Percentiles rank a stretch among this genome's conserved stretches.
phyloP scores from a whole-genome alignment of 2,797 vertebrate species.

The Nyctalus aviator region DNA sequence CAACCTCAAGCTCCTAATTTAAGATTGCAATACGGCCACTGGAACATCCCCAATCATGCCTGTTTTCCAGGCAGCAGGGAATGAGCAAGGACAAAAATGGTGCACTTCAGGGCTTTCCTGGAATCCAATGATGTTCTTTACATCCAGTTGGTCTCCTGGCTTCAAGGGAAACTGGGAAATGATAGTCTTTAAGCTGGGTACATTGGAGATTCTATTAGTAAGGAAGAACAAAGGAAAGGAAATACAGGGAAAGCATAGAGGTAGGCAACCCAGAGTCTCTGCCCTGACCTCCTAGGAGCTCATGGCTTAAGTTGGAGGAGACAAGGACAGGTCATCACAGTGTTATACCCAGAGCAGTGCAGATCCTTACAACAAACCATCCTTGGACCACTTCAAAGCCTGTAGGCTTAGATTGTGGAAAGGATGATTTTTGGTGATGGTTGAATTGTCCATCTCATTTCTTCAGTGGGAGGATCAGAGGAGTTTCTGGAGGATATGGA shows the following conservation, averaged over 20 bases:
- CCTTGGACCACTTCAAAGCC: background rate
- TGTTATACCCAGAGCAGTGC: background rate
- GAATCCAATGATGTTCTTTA: background rate
- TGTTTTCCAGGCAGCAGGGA: background rate
- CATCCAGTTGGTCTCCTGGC: background rate
- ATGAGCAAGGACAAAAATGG: background rate
- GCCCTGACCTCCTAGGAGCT: background rate
- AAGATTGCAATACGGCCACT: background rate
- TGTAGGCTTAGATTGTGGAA: background rate
- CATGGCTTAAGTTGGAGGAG: background rate
- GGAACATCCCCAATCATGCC: background rate
- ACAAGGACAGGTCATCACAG: background rate
- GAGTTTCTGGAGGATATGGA: background rate
- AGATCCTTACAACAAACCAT: background rate
- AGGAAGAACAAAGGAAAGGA: background rate
- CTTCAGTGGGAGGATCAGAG: background rate
- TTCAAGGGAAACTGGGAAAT: conserved; percentile 23
- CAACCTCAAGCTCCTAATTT: background rate
- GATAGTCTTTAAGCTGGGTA: background rate
- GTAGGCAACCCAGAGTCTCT: background rate
- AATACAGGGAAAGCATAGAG: background rate
- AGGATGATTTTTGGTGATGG: background rate
- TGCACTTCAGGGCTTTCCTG: background rate
- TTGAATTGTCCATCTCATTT: conserved; percentile 29
- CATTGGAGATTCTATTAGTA: background rate